Evolutionary conservation across 2,113 vertebrate species (phyloP).

Genomic region (Hystrix brachyura): DNA sequence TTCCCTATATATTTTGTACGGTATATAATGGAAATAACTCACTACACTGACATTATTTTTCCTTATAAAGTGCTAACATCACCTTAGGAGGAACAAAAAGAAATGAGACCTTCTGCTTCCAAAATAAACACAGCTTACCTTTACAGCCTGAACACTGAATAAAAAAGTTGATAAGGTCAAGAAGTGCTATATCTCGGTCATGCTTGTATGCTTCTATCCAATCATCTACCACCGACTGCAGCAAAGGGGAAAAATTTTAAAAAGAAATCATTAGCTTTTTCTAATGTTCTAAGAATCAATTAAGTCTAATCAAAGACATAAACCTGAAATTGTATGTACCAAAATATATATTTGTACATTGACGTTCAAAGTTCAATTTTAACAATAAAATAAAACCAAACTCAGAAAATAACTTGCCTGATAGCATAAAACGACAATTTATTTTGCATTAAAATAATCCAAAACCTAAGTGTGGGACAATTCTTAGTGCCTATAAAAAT

Average conservation of each 20-base stretch:
- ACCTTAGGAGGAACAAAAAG: slow-evolving; percentile 19
- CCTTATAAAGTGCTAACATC: slow-evolving; percentile 16
- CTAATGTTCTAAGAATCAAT: slow-evolving; percentile 45
- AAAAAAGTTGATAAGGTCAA: slow-evolving; percentile 99
- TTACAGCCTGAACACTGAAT: slow-evolving; percentile 99
- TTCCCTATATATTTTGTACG: slow-evolving; percentile 19
- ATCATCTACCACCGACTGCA: slow-evolving; percentile 98
- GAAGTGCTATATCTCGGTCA: slow-evolving; percentile 96
- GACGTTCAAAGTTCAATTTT: slow-evolving; percentile 36
- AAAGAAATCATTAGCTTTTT: slow-evolving; percentile 66
- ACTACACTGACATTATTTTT: slow-evolving; percentile 53
- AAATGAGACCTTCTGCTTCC: slow-evolving; percentile 17
- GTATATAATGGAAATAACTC: slow-evolving; percentile 58
- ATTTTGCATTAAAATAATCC: slow-evolving; percentile 32
- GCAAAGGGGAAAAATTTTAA: slow-evolving; percentile 67
- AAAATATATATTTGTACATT: neutral
- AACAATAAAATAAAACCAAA: slow-evolving; percentile 58
- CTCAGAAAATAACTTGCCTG: slow-evolving; percentile 4
- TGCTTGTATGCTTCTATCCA: slow-evolving; percentile 99
- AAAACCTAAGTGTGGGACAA: neutral
- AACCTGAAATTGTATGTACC: neutral
- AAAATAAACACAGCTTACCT: slow-evolving; percentile 90
- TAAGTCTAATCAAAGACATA: slow-evolving; percentile 38
- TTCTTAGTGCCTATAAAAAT: slow-evolving; percentile 1
- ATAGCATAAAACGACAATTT: slow-evolving; percentile 34